Evolutionary conservation across 2,113 vertebrate species (phyloP), one percentile per base, ranked within the genome.

Genomic region (Mormyrus lacerda): DNA sequence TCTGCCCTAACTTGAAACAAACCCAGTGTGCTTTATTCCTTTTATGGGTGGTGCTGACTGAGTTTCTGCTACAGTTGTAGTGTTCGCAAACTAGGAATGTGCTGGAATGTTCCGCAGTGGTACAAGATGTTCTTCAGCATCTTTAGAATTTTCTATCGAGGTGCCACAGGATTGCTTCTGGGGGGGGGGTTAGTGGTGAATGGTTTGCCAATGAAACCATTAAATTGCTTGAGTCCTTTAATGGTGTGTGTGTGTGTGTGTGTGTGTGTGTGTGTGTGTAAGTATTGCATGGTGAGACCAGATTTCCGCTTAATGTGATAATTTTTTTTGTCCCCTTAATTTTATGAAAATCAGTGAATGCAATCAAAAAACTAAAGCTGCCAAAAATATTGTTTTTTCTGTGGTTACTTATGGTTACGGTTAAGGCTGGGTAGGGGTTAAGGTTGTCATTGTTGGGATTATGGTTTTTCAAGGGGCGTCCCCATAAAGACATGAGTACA

Each of bases 31-130:
- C 24, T 89, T 47, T 79, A 8, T 69, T 55, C 84, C 84, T 89
- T 90, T 79, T 79, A 79, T 42, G 73, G 73, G 17, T 79, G 73
- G 69, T 76, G 87, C 53, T 45, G 42, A 79, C 15, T 44, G 42
- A 4, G n/a, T n/a, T 35, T 87, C 39, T 50, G 88, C 48, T 27
- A 85, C 24, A 42, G 55, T 51, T 44, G 44, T n/a, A 61, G 84
- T 58, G 21, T 87, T 87, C 87, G 69, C 69, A 87, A n/a, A 79
- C 3, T 76, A 69, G 44, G 53, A 50, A 84, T 87, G 69, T 82
- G 86, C 82, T 58, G 86, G 89, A 90, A 90, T 88, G 85, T 92
- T 88, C 88, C 65, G 58, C 86, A 90, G 73, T 65, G 83, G 39
- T 45, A 89, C 58, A 24, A 45, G 45, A 76, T 8, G 61, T 89